phyloP scores from a whole-genome alignment of 2,797 vertebrate genomes.

The Ibycter americanus region DNA sequence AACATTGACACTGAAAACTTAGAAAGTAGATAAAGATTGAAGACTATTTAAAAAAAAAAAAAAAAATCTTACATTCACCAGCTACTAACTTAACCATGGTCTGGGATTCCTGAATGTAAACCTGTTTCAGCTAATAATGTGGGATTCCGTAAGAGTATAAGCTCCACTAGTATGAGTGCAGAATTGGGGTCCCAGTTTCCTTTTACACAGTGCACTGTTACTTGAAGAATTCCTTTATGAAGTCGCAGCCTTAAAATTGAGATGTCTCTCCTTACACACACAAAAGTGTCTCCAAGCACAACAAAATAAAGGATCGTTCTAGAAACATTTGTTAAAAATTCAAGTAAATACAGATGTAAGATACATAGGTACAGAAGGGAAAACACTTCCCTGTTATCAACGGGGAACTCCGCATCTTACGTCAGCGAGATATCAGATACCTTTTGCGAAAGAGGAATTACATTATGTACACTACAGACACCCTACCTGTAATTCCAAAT shows the following conservation, averaged over 20 bases:
- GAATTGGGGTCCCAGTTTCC: not conserved
- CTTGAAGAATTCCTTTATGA: not conserved
- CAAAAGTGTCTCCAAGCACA: not conserved
- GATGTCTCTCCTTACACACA: not conserved
- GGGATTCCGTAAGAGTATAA: not conserved
- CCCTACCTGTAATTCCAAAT: not conserved
- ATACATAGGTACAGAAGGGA: not conserved
- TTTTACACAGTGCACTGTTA: not conserved
- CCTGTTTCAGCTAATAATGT: not conserved
- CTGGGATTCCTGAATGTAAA: not conserved
- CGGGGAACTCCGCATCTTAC: not conserved
- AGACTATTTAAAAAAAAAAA: not conserved
- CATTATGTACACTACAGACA: not conserved
- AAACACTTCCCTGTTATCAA: not conserved
- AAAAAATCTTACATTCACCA: not conserved
- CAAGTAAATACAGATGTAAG: not conserved
- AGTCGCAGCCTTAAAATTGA: not conserved
- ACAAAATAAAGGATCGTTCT: not conserved
- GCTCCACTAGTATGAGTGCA: not conserved
- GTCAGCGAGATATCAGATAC: not conserved
- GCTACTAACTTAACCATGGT: not conserved
- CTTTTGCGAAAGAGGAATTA: slow-evolving; percentile 4
- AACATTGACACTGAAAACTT: not conserved
- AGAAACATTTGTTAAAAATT: not conserved
- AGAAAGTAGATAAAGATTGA: not conserved